Evolutionary conservation across 2,797 vertebrate species (phyloP), one percentile per base, ranked within the genome.

Genomic region (Chelonia mydas): DNA sequence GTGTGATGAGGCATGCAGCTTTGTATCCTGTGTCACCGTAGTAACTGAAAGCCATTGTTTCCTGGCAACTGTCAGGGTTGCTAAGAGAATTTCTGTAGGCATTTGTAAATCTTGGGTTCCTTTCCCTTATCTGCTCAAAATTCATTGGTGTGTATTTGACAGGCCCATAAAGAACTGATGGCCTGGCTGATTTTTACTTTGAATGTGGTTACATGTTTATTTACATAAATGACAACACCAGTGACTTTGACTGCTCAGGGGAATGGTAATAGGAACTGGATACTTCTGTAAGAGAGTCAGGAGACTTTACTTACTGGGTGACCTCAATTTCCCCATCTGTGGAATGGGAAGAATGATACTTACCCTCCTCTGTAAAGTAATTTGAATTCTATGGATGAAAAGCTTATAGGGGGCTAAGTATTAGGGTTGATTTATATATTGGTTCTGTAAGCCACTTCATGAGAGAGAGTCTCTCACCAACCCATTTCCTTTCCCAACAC

Each of bases 41-140:
- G 96, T 90, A 93, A 97, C 92, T 90, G 88, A 82, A 87, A 96
- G 61, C 74, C 5, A 0, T 7, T 0, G 81, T 97, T 82, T 74
- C 97, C 95, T 84, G 85, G 95, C 92, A 96, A 94, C 95, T 91
- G 89, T 85, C 80, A 55, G 81, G 50, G 95, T 92, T 96, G 94
- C 94, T 96, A 92, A 96, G 96, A 81, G 94, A 93, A 89, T 88
- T 94, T 80, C 11, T 2, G 0, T 65, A 80, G 91, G 50, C 65
- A 53, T 88, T 88, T 2, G 19, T 89, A 57, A 91, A 86, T 87
- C 53, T 93, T 92, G 86, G 2, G 23, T 90, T 23, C 88, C 89
- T 10, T 95, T 92, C 92, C 84, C 94, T 91, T 61, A 89, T 88
- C 83, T 2, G 2, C 68, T 91, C 53, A 28, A 57, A 3, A 54